Conservation (phyloP, 1,140 invertebrate species). For the Geopemphigus sp. region DNA sequence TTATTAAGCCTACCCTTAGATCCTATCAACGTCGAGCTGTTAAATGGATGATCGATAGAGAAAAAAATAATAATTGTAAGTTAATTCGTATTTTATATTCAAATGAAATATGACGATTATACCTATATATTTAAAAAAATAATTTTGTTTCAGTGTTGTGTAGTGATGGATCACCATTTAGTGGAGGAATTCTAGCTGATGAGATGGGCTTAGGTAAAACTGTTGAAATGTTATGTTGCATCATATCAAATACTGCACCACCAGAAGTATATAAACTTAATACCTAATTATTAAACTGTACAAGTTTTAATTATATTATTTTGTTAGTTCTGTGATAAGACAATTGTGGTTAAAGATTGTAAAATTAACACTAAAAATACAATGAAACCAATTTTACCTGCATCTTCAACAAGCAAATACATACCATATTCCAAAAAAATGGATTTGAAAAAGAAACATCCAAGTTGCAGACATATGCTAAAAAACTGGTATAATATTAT, state of each 20-base stretch:
- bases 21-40: conserved; percentile 68
- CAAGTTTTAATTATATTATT: neutral
- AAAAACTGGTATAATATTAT: conserved; percentile 26
- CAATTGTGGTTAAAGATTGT: neutral
- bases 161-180: conserved; percentile 54
- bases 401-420: conserved; percentile 13
- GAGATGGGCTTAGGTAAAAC: conserved; percentile 86
- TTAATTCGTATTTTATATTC: conserved; percentile 22
- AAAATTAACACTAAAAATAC: neutral
- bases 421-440: conserved; percentile 6
- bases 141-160: conserved; percentile 20
- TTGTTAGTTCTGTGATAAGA: conserved; percentile 15
- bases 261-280: conserved; percentile 51
- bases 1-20: conserved; percentile 58
- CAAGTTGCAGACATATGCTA: neutral
- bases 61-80: conserved; percentile 54
- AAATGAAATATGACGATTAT: no score
- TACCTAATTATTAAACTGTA: neutral
- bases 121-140: neutral
- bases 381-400: neutral
- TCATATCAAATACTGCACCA: conserved; percentile 62
- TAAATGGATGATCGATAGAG: conserved; percentile 67
- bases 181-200: conserved; percentile 78
- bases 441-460: neutral
- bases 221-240: conserved; percentile 70